These are phyloP conservation scores for Eledona agricola DNA, from an alignment of 2,888 invertebrate genomes.

Conservation along the genomic window DNA sequence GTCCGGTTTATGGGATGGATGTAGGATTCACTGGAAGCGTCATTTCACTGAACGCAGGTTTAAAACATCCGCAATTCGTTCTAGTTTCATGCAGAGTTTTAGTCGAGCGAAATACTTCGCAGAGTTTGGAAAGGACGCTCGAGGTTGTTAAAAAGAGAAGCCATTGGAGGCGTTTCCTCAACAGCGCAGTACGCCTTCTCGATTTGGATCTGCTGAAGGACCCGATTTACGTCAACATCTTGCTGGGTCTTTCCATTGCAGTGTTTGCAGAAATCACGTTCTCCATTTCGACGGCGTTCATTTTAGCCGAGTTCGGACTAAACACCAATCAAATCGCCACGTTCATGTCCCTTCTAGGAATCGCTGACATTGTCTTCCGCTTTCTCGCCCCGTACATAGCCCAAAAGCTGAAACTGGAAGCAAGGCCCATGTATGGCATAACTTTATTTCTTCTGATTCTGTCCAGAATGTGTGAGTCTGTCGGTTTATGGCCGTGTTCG, in stretches of 20 bases:
- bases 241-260: constrained; percentile 73
- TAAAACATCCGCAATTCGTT: constrained; percentile 9
- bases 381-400: constrained; percentile 73
- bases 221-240: constrained; percentile 73
- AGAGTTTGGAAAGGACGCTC: constrained; percentile 19
- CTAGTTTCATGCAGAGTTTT: constrained; percentile 1
- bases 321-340: constrained; percentile 68
- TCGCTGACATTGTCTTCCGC: constrained; percentile 67
- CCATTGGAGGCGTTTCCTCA: constrained; percentile 40
- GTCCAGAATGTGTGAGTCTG: constrained; percentile 70
- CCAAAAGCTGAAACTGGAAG: constrained; percentile 69
- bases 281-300: constrained; percentile 72
- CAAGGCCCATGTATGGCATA: constrained; percentile 71
- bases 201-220: constrained; percentile 74
- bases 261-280: constrained; percentile 77
- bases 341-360: constrained; percentile 69
- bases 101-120: constrained; percentile 37
- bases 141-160: constrained; percentile 30
- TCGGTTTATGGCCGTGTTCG: not conserved
- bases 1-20: constrained; percentile 62
- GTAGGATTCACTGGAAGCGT: constrained; percentile 57
- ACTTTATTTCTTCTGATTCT: constrained; percentile 69
- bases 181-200: constrained; percentile 66
- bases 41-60: constrained; percentile 49
- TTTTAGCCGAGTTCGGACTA: constrained; percentile 71